Base-by-base conservation (phyloP, 2,888 invertebrate genomes). In the Caenorhabditis sp. region DNA sequence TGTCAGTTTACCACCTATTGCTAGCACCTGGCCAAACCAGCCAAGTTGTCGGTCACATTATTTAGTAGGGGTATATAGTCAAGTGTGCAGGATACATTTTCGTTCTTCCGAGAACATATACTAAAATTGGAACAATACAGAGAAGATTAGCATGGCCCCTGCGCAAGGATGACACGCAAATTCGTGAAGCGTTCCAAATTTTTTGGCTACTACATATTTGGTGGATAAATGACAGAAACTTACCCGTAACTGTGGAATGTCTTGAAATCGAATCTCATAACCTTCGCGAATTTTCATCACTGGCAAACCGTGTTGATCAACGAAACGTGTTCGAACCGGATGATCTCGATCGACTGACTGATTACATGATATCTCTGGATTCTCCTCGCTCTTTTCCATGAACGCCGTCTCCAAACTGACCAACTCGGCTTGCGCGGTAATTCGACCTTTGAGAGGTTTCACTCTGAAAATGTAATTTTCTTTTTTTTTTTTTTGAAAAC, bases 161-260 rank as follows among this genome's bases (percentile, higher is more conserved):
- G 92, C 92, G 92, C 93, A 93, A 93, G 93, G 93, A 93, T 93
- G 93, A 93, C 93, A 93, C 93, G 93, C 93, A 93, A 93, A 93
- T 93, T 93, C 93, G 21, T 53, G 53, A 53, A 53, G 53, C 21
- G 53, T 23, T 23, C 21, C 53, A 53, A 23, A 62, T 62, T 88
- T 88, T 88, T 88, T 82, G 77, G n/a, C n/a, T n/a, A n/a, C n/a
- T n/a, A n/a, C 31, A 10, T 10, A 31, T 31, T 31, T 51, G 4
- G 23, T 51, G 4, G 51, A 51, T 6, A 31, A 4, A 31, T 31
- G 10, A 10, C 31, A 6, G 10, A 31, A 31, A 64, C 78, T 55
- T 24, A 84, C 83, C 23, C 78, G 66, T 4, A 83, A 62, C 27
- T 79, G 77, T 26, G 85, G 85, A 61, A 86, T 81, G 10, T 72